Conservation (phyloP, 1,140 invertebrate species). For the Aradophagus sp. region DNA sequence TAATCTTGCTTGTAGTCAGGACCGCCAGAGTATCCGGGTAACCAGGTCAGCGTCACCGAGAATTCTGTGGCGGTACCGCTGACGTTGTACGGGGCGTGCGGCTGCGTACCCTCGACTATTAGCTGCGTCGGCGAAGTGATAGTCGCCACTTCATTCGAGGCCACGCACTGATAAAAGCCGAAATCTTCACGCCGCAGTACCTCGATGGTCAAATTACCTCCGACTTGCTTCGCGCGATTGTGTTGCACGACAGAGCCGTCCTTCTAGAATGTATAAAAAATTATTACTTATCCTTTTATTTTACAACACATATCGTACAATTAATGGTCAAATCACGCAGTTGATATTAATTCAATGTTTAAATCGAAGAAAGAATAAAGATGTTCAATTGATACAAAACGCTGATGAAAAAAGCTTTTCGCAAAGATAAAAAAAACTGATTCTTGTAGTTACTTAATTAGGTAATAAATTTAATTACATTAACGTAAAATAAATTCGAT, state of each 20-base stretch:
- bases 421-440: too few species aligned
- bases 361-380: too few species aligned
- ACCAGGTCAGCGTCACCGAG: constrained; percentile 91
- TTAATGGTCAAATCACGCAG: too few species aligned
- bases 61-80: constrained; percentile 90
- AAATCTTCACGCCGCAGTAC: constrained; percentile 91
- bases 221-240: constrained; percentile 83
- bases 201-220: constrained; percentile 94
- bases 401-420: too few species aligned
- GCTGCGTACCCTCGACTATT: constrained; percentile 95
- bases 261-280: constrained; percentile 78
- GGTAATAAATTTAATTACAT: too few species aligned
- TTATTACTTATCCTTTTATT: too few species aligned
- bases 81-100: constrained; percentile 96
- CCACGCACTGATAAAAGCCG: constrained; percentile 95
- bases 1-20: constrained; percentile 95
- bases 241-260: constrained; percentile 88
- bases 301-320: too few species aligned
- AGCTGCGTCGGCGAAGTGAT: constrained; percentile 92
- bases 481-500: too few species aligned
- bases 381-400: too few species aligned
- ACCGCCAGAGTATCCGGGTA: constrained; percentile 95
- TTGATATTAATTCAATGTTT: too few species aligned
- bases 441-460: too few species aligned
- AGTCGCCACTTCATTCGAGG: constrained; percentile 95